Evolutionary conservation across 2,888 invertebrate species (phyloP), one percentile per base, ranked within the genome.

Genomic region (Eubasilissa splendida): DNA sequence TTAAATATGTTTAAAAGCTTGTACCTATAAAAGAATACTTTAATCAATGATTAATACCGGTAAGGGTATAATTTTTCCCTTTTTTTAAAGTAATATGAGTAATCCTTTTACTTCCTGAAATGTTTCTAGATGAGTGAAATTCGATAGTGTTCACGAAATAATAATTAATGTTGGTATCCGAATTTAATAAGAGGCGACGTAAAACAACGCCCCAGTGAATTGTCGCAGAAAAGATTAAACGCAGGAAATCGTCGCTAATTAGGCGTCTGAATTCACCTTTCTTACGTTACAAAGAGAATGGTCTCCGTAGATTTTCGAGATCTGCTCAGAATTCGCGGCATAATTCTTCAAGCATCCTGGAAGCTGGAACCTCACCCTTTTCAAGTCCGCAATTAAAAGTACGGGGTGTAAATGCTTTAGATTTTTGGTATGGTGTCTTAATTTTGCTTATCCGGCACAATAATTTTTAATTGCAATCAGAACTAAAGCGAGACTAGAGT

Each of bases 401-500:
- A 42, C 42, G 3, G 42, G 58, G n/a, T 58, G 12, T 4, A 4
- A 58, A 58, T 58, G 58, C 58, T 70, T 31, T 42, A 42, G 42
- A 42, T 56, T 79, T 79, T 65, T 56, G 54, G 56, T 66, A 31
- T 33, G 14, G 76, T 65, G 76, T 42, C 65, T 76, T 56, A 14
- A 42, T 22, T 66, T 76, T 33, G 42, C 42, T 42, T 42, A 4
- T 53, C 9, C 42, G 7, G 42, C 42, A 7, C 42, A 7, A 42
- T 7, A 2, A 1, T 42, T 42, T 42, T 42, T 42, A 7, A 42
- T 5, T 42, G 42, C 42, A 42, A 42, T 70, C 70, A 31, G 53
- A 54, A 70, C 22, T 31, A 14, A 33, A 77, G 56, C 70, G 56
- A 75, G 66, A 77, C 65, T 11, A 77, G 70, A 77, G 80, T 74